Base-by-base conservation (phyloP, 2,113 vertebrate species). In the Garra rufa region DNA sequence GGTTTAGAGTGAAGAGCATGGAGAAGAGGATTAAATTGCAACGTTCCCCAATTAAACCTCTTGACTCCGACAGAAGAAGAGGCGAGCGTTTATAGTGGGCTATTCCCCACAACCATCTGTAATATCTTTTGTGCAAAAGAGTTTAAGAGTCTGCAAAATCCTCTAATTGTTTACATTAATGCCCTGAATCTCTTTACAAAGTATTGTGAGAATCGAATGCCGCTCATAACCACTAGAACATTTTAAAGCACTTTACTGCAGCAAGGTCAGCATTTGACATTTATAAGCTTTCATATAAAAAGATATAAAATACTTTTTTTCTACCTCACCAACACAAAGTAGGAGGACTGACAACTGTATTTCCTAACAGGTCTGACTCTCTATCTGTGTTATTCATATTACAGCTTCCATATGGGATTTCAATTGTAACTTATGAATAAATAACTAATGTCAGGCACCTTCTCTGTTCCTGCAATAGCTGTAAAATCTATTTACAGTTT, bases 11-110 rank as follows among this genome's bases (percentile, higher is more conserved):
- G 71, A 69, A 34, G 44, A 82, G 79, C 65, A 85, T 83, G 26
- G 55, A 82, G 63, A 82, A 87, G 76, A 76, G 82, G 83, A 85
- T 82, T 87, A 76, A 82, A 85, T 76, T 71, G 61, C 57, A 63
- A 57, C 38, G n/a, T 17, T 59, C 76, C 21, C 26, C 17, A 19
- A 69, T 79, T 85, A 73, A 85, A 85, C 17, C 38, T 63, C 43
- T 74, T 17, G 43, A 17, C 76, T 78, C 67, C 17, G 17, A 48
- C 19, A 59, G 50, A 69, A 59, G 50, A 59, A 78, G 59, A 76
- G 41, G 43, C 17, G 30, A 84, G 38, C 44, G 34, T 76, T 52
- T 76, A 30, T 11, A 65, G 48, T 41, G 48, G 76, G 52, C 79
- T 38, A 81, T 61, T 81, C 57, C 78, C 57, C 83, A 15, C 11